Base-by-base conservation (phyloP, 2,888 invertebrate species). In the Andrena minutula region DNA sequence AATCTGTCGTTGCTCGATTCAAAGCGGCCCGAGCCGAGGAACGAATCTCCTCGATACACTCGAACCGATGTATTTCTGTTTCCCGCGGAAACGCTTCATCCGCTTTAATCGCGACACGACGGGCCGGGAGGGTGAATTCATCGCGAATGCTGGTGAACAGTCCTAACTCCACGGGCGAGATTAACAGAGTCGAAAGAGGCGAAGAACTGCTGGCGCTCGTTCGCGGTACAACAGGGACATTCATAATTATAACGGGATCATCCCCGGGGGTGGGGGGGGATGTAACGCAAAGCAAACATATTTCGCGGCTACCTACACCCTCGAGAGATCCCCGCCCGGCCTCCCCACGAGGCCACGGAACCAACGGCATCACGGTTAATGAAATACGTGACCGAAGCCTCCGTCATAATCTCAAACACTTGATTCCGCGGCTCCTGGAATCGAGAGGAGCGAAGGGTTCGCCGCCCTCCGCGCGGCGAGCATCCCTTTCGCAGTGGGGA, bases 361-460 rank as follows among this genome's bases (percentile, higher is more conserved):
- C 87, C 88, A 84, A 87, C 77, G 89, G 89, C 89, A 88, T 90
- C 91, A 91, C 90, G 92, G 92, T 93, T 93, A 93, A 93, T 93
- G 93, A 93, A 93, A 93, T 93, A 93, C 93, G 93, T 93, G 93
- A 93, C 93, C 93, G 92, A 90, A 92, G 91, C 91, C 90, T 91
- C 87, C 90, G 92, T 93, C 93, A 93, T 93, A 93, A 93, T 93
- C 93, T 93, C 92, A 92, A 93, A 93, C 93, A 92, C 93, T 93
- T 92, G 93, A 93, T 93, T 93, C 90, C 89, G 84, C 86, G 84
- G 84, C 80, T 76, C 82, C 71, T 70, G 86, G 77, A 80, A 83
- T 86, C 78, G 84, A 86, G 85, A 75, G 75, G 77, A 64, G 41
- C 78, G 73, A 82, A 84, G 88, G 87, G 77, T 74, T 61, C 75